phyloP scores from a whole-genome alignment of 2,113 vertebrate genomes.

The Strigops habroptila region DNA sequence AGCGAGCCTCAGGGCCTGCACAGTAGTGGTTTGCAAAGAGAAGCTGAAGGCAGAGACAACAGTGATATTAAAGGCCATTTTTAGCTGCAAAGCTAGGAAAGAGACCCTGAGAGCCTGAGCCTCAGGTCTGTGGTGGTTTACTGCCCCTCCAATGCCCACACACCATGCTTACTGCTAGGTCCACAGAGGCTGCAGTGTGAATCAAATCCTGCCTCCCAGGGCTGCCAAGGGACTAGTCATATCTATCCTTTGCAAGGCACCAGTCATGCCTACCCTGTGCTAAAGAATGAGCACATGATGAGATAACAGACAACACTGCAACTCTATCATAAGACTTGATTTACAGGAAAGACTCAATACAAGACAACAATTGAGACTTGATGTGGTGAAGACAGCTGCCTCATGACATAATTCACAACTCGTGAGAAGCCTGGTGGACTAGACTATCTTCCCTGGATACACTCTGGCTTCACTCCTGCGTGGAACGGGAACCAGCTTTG shows the following conservation, averaged over 20 bases:
- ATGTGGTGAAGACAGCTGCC: not conserved
- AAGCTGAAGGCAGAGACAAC: not conserved
- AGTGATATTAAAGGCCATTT: not conserved
- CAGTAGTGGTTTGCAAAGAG: not conserved
- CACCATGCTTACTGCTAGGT: not conserved
- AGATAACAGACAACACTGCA: not conserved
- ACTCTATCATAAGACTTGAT: not conserved
- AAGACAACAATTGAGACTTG: not conserved
- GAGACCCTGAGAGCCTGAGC: not conserved
- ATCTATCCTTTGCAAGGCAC: not conserved
- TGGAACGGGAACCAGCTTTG: not conserved
- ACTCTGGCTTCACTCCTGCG: not conserved
- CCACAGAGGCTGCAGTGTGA: not conserved
- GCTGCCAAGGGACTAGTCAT: not conserved
- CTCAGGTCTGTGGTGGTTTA: not conserved
- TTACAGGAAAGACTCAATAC: not conserved
- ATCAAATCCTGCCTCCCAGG: not conserved
- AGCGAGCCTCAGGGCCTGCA: not conserved
- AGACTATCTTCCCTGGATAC: not conserved
- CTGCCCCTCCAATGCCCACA: not conserved
- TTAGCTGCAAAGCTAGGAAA: not conserved
- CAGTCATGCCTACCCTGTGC: not conserved
- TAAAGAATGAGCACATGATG: not conserved
- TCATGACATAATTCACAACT: rapidly evolving
- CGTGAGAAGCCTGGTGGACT: not conserved